Conservation (phyloP, 2,888 invertebrate genomes). For the Nowickia ferox region DNA sequence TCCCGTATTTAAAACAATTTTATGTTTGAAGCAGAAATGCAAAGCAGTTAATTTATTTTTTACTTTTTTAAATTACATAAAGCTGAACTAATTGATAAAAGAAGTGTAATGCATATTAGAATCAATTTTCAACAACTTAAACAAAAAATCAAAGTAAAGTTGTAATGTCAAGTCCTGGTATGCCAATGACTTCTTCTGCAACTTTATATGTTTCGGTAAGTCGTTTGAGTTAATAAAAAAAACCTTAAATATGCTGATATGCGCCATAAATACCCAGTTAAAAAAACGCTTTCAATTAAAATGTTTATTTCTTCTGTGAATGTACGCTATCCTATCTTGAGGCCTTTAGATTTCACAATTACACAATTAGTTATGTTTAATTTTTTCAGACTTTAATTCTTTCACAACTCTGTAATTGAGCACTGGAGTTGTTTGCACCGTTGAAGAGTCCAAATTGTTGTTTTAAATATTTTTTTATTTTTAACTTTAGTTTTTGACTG, state of each 20-base stretch:
- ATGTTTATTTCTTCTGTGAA: too few species aligned
- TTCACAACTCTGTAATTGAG: constrained; percentile 13
- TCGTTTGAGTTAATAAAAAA: too few species aligned
- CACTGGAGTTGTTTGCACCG: constrained; percentile 10
- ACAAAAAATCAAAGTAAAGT: too few species aligned
- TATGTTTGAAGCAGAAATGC: background rate
- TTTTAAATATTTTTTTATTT: background rate
- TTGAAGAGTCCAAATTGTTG: constrained; percentile 35
- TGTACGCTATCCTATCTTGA: too few species aligned
- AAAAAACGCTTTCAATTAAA: too few species aligned
- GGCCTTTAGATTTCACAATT: background rate
- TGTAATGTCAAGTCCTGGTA: too few species aligned
- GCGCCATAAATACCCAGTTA: too few species aligned
- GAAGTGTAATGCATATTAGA: too few species aligned
- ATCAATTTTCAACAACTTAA: background rate
- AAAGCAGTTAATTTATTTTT: background rate
- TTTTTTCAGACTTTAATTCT: background rate
- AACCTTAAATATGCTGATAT: too few species aligned
- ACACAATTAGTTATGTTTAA: background rate
- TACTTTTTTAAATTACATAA: background rate
- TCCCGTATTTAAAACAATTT: constrained; percentile 27
- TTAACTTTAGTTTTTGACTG: constrained; percentile 5
- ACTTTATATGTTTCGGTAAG: too few species aligned
- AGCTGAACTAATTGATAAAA: background rate
- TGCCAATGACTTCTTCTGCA: too few species aligned